Conservation (phyloP, 2,888 invertebrate species). For the Deilephila elpenor region DNA sequence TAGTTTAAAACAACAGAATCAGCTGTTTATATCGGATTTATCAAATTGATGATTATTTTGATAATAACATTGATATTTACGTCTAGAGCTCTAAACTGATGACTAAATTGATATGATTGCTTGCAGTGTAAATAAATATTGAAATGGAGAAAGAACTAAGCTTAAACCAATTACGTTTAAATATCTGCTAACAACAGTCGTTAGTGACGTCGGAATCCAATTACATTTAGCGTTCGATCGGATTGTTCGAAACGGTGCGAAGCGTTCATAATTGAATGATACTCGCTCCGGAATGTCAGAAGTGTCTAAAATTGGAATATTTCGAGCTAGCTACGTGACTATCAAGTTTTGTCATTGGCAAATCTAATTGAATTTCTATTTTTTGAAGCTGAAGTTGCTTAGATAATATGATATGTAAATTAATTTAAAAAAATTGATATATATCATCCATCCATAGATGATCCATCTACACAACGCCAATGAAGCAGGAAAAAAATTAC, state of each 20-base stretch:
- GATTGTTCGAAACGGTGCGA: constrained; percentile 5
- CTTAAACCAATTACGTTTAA: constrained; percentile 4
- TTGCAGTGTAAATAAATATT: not conserved
- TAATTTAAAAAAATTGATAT: not conserved
- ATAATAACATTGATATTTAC: too few species aligned
- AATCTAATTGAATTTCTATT: not conserved
- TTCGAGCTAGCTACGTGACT: not conserved
- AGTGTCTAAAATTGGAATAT: constrained; percentile 18
- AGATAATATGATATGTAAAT: too few species aligned
- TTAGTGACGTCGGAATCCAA: constrained; percentile 27
- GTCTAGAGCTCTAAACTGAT: too few species aligned
- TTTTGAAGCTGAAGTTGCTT: too few species aligned
- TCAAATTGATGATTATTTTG: too few species aligned
- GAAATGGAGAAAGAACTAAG: constrained; percentile 3
- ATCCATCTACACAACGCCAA: too few species aligned
- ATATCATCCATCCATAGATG: not conserved
- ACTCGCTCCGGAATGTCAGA: not conserved
- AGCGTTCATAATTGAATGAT: constrained; percentile 13
- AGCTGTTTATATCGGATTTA: too few species aligned
- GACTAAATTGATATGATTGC: too few species aligned
- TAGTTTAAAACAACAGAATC: too few species aligned
- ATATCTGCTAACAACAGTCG: constrained; percentile 14
- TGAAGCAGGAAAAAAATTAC: too few species aligned
- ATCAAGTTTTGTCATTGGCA: not conserved
- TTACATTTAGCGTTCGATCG: constrained; percentile 18